Percentiles rank a stretch among this genome's conserved stretches.
These are phyloP conservation scores for Fratercula arctica DNA, from an alignment of 2,797 vertebrate species.

Conservation along the genomic window DNA sequence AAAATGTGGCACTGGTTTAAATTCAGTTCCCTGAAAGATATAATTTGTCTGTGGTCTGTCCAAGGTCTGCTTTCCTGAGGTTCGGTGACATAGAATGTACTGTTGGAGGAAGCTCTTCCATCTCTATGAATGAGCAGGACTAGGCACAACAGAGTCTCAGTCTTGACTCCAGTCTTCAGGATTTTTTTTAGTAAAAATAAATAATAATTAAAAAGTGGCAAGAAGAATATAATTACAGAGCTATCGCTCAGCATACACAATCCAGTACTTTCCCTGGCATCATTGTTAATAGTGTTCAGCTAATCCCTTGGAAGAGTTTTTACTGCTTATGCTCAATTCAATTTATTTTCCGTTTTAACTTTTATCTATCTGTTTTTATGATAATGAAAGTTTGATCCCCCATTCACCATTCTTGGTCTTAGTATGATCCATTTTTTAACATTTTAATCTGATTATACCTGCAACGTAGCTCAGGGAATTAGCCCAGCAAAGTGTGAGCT, in stretches of 20 bases:
- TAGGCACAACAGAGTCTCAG: background rate
- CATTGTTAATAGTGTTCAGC: background rate
- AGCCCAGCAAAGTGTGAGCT: background rate
- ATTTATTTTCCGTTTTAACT: conserved; percentile 17
- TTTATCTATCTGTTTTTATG: background rate
- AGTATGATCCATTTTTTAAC: background rate
- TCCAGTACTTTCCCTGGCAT: background rate
- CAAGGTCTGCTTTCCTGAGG: background rate
- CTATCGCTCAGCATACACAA: background rate
- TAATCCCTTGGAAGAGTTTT: conserved; percentile 33
- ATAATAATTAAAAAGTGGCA: background rate
- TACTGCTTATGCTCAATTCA: background rate
- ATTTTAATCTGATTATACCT: conserved; percentile 42
- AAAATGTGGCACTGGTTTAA: background rate
- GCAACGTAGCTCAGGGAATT: background rate
- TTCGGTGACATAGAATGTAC: background rate
- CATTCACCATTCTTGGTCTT: background rate
- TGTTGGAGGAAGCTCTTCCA: background rate
- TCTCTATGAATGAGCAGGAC: background rate
- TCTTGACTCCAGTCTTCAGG: background rate
- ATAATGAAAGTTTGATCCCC: conserved; percentile 5
- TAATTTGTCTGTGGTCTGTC: background rate
- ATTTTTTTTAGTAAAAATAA: background rate
- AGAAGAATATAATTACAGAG: background rate
- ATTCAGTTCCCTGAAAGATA: background rate